Percentiles rank a stretch among this genome's conserved stretches.
These are phyloP conservation scores for Tenthredo amoena DNA, from an alignment of 2,888 invertebrate genomes.

Conservation along the genomic window DNA sequence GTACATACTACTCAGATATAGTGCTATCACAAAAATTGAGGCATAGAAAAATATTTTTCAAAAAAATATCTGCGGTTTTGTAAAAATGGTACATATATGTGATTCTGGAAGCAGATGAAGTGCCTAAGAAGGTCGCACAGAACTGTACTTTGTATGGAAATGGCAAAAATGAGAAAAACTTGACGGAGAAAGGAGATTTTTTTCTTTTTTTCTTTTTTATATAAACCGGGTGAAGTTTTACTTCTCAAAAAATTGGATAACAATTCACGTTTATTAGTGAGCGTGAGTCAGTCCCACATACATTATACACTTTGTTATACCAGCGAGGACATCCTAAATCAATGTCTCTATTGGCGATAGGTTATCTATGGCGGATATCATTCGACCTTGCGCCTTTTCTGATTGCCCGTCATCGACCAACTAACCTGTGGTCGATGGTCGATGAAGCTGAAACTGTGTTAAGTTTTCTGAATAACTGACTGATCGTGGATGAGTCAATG, in stretches of 20 bases:
- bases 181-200: background rate
- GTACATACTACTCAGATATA: background rate
- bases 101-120: no score
- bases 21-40: background rate
- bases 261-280: constrained; percentile 5
- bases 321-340: constrained; percentile 42
- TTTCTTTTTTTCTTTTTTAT: background rate
- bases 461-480: background rate
- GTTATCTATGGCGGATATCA: constrained; percentile 51
- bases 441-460: constrained; percentile 16
- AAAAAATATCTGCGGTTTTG: background rate
- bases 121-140: background rate
- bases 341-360: constrained; percentile 53
- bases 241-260: background rate
- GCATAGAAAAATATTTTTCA: background rate
- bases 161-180: background rate
- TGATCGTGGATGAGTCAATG: constrained; percentile 19
- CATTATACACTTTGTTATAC: background rate
- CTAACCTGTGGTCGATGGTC: background rate
- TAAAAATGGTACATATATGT: no score
- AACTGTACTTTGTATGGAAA: background rate
- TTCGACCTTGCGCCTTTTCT: constrained; percentile 52
- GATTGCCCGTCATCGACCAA: constrained; percentile 44
- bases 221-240: background rate
- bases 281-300: background rate